Evolutionary conservation across 2,888 invertebrate species (phyloP).

Genomic region (Danaus chrysippus): DNA sequence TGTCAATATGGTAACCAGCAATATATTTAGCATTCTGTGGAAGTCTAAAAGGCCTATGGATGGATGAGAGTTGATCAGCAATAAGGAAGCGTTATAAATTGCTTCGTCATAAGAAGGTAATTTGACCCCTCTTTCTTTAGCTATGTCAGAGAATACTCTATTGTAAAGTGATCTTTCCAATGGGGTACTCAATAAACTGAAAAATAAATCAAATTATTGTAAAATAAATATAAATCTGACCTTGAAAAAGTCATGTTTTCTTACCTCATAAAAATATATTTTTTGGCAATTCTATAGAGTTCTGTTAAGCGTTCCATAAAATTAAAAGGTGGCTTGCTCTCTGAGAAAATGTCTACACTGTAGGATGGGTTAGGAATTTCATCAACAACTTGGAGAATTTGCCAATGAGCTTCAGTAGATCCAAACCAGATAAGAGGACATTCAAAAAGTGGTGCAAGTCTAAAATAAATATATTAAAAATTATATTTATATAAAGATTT

Average conservation of each 20-base stretch:
- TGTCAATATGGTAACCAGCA: slow-evolving; percentile 40
- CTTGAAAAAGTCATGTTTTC: not conserved
- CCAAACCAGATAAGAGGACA: slow-evolving; percentile 57
- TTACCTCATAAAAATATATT: slow-evolving; percentile 42
- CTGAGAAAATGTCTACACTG: slow-evolving; percentile 48
- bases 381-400: slow-evolving; percentile 48
- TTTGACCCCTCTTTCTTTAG: slow-evolving; percentile 11
- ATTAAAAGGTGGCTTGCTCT: slow-evolving; percentile 41
- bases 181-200: not conserved
- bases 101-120: slow-evolving; percentile 26
- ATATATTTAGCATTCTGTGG: slow-evolving; percentile 42
- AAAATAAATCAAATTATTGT: too few relatives aligned
- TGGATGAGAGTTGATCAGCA: slow-evolving; percentile 49
- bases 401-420: slow-evolving; percentile 57
- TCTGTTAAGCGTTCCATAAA: slow-evolving; percentile 45
- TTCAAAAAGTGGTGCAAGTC: slow-evolving; percentile 51
- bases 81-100: slow-evolving; percentile 29
- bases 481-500: not conserved
- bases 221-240: too few relatives aligned
- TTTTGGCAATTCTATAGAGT: slow-evolving; percentile 43
- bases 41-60: slow-evolving; percentile 46
- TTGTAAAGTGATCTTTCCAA: not conserved
- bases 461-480: slow-evolving; percentile 32
- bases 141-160: not conserved
- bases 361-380: slow-evolving; percentile 56